phyloP scores from a whole-genome alignment of 2,797 vertebrate species.

The Spea hammondii region DNA sequence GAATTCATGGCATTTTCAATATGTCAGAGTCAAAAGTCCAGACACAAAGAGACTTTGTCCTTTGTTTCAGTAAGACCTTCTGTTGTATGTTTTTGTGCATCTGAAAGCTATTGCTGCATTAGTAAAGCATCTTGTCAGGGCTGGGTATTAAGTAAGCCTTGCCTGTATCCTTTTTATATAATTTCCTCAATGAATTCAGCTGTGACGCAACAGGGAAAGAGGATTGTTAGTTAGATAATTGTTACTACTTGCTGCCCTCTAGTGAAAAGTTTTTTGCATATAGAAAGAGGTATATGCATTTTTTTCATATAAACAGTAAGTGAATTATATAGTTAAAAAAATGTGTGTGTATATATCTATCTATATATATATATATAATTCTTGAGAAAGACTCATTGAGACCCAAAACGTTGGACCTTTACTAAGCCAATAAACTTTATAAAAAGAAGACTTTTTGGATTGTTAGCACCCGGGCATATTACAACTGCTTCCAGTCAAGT shows the following conservation, averaged over 20 bases:
- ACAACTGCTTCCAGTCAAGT: too few species aligned
- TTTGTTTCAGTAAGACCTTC: constrained; percentile 55
- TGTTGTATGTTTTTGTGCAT: constrained; percentile 39
- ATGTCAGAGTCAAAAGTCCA: constrained; percentile 20
- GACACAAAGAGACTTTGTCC: constrained; percentile 42
- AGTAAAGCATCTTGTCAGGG: constrained; percentile 54
- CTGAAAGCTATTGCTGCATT: constrained; percentile 52
- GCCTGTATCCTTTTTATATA: constrained; percentile 31
- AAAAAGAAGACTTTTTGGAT: too few species aligned
- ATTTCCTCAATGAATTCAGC: constrained; percentile 45
- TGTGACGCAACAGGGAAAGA: neutral
- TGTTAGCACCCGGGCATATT: too few species aligned
- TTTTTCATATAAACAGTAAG: too few species aligned
- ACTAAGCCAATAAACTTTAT: too few species aligned
- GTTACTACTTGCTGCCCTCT: constrained; percentile 66
- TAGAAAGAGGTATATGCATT: too few species aligned
- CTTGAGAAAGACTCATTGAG: too few species aligned
- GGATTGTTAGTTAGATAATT: neutral
- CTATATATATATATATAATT: too few species aligned
- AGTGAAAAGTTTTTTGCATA: constrained; percentile 44
- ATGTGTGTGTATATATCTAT: too few species aligned
- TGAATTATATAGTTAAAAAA: too few species aligned
- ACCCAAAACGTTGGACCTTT: too few species aligned
- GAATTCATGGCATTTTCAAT: constrained; percentile 9
- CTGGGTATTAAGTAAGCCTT: constrained; percentile 53